Evolutionary conservation across 2,113 vertebrate species (phyloP).

Genomic region (Apus apus): DNA sequence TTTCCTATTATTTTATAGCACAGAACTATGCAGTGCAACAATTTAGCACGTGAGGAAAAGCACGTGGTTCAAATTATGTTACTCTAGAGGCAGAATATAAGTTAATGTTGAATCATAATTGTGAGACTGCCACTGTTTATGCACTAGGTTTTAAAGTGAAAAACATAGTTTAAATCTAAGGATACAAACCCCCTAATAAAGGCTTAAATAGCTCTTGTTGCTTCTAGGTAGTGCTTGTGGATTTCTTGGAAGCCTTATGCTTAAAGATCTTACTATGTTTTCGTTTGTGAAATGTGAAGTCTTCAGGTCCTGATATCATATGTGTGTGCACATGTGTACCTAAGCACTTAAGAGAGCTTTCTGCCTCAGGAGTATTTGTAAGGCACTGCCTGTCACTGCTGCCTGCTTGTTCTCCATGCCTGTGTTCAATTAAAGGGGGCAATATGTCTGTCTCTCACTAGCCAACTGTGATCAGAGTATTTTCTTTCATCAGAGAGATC

Average conservation of each 20-base stretch:
- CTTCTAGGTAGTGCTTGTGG: background rate
- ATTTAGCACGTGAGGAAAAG: background rate
- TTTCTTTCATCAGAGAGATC: background rate
- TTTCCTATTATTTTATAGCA: background rate
- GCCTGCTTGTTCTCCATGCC: background rate
- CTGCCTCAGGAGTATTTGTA: background rate
- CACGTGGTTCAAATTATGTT: background rate
- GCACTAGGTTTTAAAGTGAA: background rate
- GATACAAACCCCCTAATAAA: background rate
- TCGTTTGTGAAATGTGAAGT: background rate
- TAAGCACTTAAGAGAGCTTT: background rate
- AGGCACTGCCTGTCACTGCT: background rate
- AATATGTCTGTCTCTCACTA: background rate
- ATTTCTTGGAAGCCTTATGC: background rate
- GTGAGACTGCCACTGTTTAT: background rate
- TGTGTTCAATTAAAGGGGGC: background rate
- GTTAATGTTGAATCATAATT: background rate
- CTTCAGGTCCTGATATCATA: background rate
- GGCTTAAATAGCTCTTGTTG: background rate
- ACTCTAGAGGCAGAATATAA: background rate
- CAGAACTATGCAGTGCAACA: background rate
- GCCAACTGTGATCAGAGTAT: background rate
- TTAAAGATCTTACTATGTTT: background rate
- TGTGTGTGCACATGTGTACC: background rate
- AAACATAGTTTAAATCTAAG: background rate